Evolutionary conservation across 2,888 invertebrate species (phyloP), one percentile per base, ranked within the genome.

Genomic region (Clanis bilineata): DNA sequence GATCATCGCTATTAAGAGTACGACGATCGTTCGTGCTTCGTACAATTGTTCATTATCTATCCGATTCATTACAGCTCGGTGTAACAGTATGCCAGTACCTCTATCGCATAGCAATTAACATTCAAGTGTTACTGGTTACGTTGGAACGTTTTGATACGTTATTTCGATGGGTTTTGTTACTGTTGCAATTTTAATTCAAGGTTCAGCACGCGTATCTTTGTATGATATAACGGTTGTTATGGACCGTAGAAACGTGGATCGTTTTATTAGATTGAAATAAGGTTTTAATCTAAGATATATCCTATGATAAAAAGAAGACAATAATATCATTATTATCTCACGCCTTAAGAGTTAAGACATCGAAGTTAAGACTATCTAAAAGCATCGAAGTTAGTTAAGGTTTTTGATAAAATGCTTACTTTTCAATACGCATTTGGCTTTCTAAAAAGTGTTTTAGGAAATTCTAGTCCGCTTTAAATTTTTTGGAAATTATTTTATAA

Each of bases 71-170:
- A 66, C 62, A 58, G 43, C 61, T 70, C 67, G 67, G 70, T 74
- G 71, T 73, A 54, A 70, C 15, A 41, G 64, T 55, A 60, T 47
- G 65, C 54, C 54, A 23, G 21, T 61, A 55, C 12, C 56, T 58
- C 62, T 72, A 71, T 71, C 69, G 57, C 60, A 63, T 64, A 62
- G 60, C 64, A 69, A 72, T 76, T 74, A 70, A 61, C 64, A 74
- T 73, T 73, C 71, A 60, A 58, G 65, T 69, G 67, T 62, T 63
- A 64, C 64, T 64, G 62, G 62, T 64, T 66, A 57, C 57, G 55
- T 65, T 67, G 4, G 32, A 28, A 21, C 57, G 32, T 60, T 41
- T 25, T 47, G 51, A 45, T 57, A 45, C 22, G 36, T 12, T 41
- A 23, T 54, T 44, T 59, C 43, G 45, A 36, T 44, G 57, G 25